Evolutionary conservation across 2,888 invertebrate species (phyloP), one percentile per base, ranked within the genome.

Genomic region (Acrobasis repandana): DNA sequence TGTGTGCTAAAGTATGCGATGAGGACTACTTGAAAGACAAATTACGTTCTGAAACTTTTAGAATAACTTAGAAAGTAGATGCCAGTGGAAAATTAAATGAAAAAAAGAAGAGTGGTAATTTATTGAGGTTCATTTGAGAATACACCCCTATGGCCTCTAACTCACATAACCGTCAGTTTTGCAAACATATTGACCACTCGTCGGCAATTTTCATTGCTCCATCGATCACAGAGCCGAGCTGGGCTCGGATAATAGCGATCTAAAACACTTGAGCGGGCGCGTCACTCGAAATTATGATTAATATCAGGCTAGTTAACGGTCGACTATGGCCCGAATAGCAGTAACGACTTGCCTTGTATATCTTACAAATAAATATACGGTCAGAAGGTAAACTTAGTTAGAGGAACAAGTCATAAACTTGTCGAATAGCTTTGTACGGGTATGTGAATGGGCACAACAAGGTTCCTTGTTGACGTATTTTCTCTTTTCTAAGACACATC

Each of bases 271-370:
- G 85, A 87, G 73, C 77, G 81, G 80, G 76, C 82, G 79, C 83
- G 87, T 89, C 90, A 83, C 77, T 79, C 78, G 73, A 82, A 85
- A 91, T 90, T 90, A 88, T 90, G 90, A 90, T 90, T 88, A 89
- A 91, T 89, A 89, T 88, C 86, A 75, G 72, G 74, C 77, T 77
- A 75, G 83, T 81, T 85, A 85, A 84, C 85, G 82, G 84, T 78
- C 60, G 51, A 65, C 65, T 67, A 64, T 65, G 67, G 73, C 70
- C 65, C 64, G 61, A 66, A 70, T 65, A 65, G 70, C 61, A 68
- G 63, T 61, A 56, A 61, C 56, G 46, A 58, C 51, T 38, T 36
- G 62, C 33, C 54, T 54, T 54, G 38, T 38, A 38, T 15, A 38
- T 15, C 16, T 43, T 43, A 43, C 5, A 43, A 11, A n/a, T 43